Percentiles rank a stretch among this genome's conserved stretches.
Conservation (phyloP, 2,888 invertebrate species). For the Athalia cordata region DNA sequence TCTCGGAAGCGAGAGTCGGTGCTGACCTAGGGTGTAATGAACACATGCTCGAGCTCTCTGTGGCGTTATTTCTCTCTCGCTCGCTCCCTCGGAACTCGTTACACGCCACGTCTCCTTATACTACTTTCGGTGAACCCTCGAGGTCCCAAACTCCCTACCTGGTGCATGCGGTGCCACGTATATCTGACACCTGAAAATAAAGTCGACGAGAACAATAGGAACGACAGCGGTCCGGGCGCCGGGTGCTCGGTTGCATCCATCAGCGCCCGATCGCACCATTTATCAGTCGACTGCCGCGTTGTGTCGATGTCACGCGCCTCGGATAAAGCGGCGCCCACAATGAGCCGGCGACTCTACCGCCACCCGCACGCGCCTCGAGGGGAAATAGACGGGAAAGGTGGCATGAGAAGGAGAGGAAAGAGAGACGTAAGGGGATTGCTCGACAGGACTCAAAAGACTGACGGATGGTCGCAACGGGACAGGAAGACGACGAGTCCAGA, state of each 20-base stretch:
- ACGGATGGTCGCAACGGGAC: constrained; percentile 71
- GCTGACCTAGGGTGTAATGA: constrained; percentile 32
- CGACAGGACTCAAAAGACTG: constrained; percentile 69
- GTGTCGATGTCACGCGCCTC: constrained; percentile 55
- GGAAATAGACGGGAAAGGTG: background rate
- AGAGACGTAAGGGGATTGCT: constrained; percentile 50
- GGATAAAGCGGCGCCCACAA: constrained; percentile 55
- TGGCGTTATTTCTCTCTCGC: background rate
- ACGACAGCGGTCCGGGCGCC: constrained; percentile 47
- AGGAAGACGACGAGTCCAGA: constrained; percentile 66
- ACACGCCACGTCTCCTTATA: too few species aligned
- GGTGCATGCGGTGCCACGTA: constrained; percentile 7
- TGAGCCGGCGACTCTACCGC: constrained; percentile 46
- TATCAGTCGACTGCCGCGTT: constrained; percentile 57
- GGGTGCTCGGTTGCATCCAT: constrained; percentile 54
- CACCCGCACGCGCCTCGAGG: constrained; percentile 38
- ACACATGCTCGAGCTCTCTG: constrained; percentile 3
- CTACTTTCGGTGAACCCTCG: too few species aligned
- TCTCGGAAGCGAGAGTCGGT: constrained; percentile 47
- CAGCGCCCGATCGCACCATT: constrained; percentile 61
- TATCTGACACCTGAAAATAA: constrained; percentile 36
- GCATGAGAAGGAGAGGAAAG: constrained; percentile 25
- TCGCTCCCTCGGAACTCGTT: too few species aligned
- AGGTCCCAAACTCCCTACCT: background rate
- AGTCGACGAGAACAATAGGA: constrained; percentile 44